Base-by-base conservation (phyloP, 2,888 invertebrate species). In the Euclidia mi region DNA sequence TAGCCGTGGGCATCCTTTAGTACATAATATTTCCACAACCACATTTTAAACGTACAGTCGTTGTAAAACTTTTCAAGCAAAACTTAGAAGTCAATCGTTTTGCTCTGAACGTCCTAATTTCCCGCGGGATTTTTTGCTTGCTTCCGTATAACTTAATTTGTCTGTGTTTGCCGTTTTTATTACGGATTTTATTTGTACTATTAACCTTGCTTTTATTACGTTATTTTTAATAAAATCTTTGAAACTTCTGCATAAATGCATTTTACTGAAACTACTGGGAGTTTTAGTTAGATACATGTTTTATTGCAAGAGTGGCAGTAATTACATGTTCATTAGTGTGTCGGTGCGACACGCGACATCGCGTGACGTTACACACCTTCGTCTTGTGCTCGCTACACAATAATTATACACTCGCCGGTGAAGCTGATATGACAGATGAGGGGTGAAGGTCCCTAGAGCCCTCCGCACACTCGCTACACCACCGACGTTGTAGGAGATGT, bases 281-380 rank as follows among this genome's bases (percentile, higher is more conserved):
- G n/a, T n/a, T n/a, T n/a, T n/a, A n/a, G n/a, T n/a, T n/a, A n/a
- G n/a, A n/a, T n/a, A n/a, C n/a, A n/a, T n/a, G n/a, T n/a, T n/a
- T n/a, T n/a, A n/a, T n/a, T n/a, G n/a, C n/a, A n/a, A n/a, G 71
- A 78, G 71, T 79, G 84, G 82, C 83, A 84, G 87, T 90, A 91
- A 91, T 91, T 90, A 92, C 88, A 84, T 87, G 87, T 89, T 90
- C 89, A 91, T 91, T 91, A 90, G 81, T 81, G 85, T 78, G 82
- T 80, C 81, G 76, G 75, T 79, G 78, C 78, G 82, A 76, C 91
- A 91, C 90, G 92, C 87, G 71, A 91, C 82, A 79, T 91, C 82
- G 91, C 91, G 90, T 92, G 91, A 81, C 84, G 75, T 63, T 65
- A 65, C 66, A 70, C 72, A 57, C 67, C 76, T 72, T 70, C 74